Evolutionary conservation across 2,888 invertebrate genomes (phyloP), one percentile per base, ranked within the genome.

Genomic region (Lepidocyrtinus sp.): DNA sequence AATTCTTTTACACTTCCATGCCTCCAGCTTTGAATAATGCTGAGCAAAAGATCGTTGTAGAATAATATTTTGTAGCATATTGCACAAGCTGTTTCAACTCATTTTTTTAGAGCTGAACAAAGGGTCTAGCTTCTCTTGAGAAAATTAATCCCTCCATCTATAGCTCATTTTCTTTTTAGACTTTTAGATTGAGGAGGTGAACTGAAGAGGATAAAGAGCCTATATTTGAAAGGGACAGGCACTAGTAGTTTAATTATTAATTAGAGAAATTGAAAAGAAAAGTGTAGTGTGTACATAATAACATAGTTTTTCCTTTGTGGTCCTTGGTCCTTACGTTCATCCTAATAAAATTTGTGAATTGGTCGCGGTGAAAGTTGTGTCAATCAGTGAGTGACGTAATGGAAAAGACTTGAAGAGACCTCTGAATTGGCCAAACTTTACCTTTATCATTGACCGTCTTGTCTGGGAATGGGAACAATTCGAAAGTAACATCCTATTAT

Each of bases 211-310:
- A n/a, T n/a, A n/a, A n/a, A n/a, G 50, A 7, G 5, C 50, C 1
- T 12, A 50, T 7, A n/a, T n/a, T n/a, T n/a, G n/a, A n/a, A 50
- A 12, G 50, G 15, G 50, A 12, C 50, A 50, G 17, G 15, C 50
- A n/a, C 12, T 50, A 12, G 50, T 17, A n/a, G 2, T 7, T 50
- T n/a, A 50, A 50, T 50, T 17, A 50, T 50, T 50, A 50, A 50
- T 50, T 50, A 50, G n/a, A 17, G 12, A n/a, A 50, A 50, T 50
- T 50, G 50, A 50, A 50, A n/a, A 50, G 50, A 50, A 50, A 50
- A 50, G n/a, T n/a, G n/a, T n/a, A n/a, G n/a, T n/a, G n/a, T n/a
- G n/a, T n/a, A n/a, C n/a, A n/a, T n/a, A n/a, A n/a, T n/a, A n/a
- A n/a, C n/a, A n/a, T n/a, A n/a, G n/a, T n/a, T n/a, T n/a, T n/a